Evolutionary conservation across 2,113 vertebrate genomes (phyloP).

Genomic region (Blennius ocellaris): DNA sequence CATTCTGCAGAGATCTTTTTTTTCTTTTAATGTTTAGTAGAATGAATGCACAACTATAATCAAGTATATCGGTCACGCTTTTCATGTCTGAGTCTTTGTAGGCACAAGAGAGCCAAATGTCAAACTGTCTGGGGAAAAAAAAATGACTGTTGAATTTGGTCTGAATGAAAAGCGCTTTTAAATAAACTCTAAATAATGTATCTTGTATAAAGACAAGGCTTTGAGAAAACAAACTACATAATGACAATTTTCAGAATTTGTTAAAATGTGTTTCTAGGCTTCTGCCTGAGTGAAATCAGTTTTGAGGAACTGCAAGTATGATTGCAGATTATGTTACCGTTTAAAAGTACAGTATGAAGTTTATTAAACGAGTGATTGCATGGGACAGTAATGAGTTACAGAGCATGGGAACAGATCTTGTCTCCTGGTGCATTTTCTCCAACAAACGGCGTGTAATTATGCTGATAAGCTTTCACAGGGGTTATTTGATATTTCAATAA

Average conservation of each 20-base stretch:
- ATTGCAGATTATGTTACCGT: no score
- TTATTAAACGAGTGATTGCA: not conserved
- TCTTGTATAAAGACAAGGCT: not conserved
- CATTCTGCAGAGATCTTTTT: no score
- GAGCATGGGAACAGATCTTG: not conserved
- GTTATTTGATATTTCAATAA: conserved; percentile 55
- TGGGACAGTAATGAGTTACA: conserved; percentile 1
- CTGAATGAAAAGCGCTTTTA: not conserved
- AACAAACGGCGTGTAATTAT: conserved; percentile 40
- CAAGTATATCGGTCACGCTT: no score
- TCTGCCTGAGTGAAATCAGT: no score
- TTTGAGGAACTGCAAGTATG: no score
- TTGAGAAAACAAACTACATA: not conserved
- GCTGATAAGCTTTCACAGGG: conserved; percentile 40
- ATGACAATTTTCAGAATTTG: no score
- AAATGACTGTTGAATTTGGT: not conserved
- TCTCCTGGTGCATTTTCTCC: not conserved
- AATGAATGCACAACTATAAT: no score
- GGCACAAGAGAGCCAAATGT: conserved; percentile 45
- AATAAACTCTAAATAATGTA: not conserved
- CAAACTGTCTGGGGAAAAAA: conserved; percentile 6
- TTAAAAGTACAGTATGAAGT: not conserved
- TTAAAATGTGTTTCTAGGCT: no score
- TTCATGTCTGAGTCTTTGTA: not conserved
- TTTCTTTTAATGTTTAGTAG: no score